Conservation (phyloP, 2,888 invertebrate species). For the Archips xylosteana region DNA sequence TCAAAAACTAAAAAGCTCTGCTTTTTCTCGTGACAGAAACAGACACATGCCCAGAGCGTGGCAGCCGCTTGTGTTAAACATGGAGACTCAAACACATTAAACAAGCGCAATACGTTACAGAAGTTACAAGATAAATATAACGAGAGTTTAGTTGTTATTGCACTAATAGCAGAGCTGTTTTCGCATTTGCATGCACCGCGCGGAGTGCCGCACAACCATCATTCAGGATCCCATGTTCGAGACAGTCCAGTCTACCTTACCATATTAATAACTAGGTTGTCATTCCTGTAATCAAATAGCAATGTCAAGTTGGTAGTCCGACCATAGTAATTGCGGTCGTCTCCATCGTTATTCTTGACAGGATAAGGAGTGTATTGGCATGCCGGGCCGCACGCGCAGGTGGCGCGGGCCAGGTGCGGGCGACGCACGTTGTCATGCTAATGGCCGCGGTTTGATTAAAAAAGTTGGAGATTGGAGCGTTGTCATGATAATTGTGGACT, state of each 20-base stretch:
- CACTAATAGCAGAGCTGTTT: constrained; percentile 30
- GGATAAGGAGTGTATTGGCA: constrained; percentile 21
- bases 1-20: background rate
- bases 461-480: constrained; percentile 42
- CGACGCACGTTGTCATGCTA: constrained; percentile 43
- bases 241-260: constrained; percentile 15
- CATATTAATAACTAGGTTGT: constrained; percentile 17
- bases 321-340: constrained; percentile 16
- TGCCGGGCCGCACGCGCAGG: background rate
- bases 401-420: constrained; percentile 39
- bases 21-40: background rate
- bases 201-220: constrained; percentile 31
- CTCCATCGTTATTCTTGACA: background rate
- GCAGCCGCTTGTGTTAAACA: background rate
- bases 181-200: constrained; percentile 37
- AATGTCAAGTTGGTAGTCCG: constrained; percentile 17
- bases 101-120: constrained; percentile 37
- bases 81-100: constrained; percentile 30
- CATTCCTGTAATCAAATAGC: constrained; percentile 25
- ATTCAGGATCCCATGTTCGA: background rate
- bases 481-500: constrained; percentile 40
- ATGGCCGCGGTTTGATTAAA: constrained; percentile 44
- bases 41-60: background rate
- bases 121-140: constrained; percentile 38
- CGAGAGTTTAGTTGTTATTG: constrained; percentile 41